Base-by-base conservation (phyloP, 2,113 vertebrate species). In the Aldabrachelys gigantea region DNA sequence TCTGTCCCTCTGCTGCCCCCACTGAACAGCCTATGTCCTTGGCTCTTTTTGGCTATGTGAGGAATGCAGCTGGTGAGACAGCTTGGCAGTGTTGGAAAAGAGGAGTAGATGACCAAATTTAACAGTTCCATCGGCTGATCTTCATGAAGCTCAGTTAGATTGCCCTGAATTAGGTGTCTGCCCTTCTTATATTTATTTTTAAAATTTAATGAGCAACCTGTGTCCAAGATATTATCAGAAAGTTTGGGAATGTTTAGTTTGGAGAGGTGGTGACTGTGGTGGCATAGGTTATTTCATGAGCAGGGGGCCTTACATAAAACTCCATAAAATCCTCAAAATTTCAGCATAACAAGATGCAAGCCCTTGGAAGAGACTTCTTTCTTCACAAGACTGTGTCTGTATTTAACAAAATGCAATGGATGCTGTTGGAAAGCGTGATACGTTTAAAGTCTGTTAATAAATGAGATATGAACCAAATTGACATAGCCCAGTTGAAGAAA, bases 21-120 rank as follows among this genome's bases (percentile, higher is more conserved):
- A 50, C 0, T 82, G 80, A 13, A 14, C 82, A n/a, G 31, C n/a
- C 83, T 79, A 19, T 5, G 7, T 49, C 21, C 57, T 11, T 90
- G 0, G 75, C 0, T 0, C 38, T 11, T 80, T 44, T 11, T 1
- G 21, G 4, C 22, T 90, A 72, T 62, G 38, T 83, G 82, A 25
- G 38, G 19, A 65, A 35, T 35, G 31, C 59, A 35, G 29, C 29
- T 59, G 57, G 10, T 59, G 57, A 29, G 27, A 59, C 25, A 11
- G 57, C 25, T 11, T 65, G 31, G 59, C 29, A 35, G 14, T 35
- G 7, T 13, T 65, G 59, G 31, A 35, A 35, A 35, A 35, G 59
- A 65, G 59, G 31, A 90, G 12, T 49, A 89, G 54, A 85, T 38
- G 13, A 29, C 29, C 38, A 72, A 56, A 41, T 25, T 54, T 62